Conservation (phyloP, 1,140 invertebrate genomes). For the Stratiolaelaps scimitus region DNA sequence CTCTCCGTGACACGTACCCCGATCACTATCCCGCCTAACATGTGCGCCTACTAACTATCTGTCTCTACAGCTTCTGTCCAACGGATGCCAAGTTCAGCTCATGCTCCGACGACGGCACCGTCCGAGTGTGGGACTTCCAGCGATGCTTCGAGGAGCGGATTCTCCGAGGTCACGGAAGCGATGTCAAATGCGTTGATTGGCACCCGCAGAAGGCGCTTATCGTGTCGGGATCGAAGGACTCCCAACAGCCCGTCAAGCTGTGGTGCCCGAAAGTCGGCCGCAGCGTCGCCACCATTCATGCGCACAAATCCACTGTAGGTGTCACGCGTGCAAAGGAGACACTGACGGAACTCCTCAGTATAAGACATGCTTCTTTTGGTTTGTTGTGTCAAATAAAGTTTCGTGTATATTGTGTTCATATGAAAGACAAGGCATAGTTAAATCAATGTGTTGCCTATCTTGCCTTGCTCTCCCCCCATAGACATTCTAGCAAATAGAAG, state of each 20-base stretch:
- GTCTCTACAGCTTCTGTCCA: slow-evolving; percentile 78
- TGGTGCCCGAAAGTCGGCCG: slow-evolving; percentile 97
- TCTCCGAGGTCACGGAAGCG: slow-evolving; percentile 92
- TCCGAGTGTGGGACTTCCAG: slow-evolving; percentile 97
- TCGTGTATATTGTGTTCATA: not conserved
- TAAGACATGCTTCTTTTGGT: not conserved
- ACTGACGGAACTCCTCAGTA: not conserved
- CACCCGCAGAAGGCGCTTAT: slow-evolving; percentile 93
- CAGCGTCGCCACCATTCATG: slow-evolving; percentile 50
- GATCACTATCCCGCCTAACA: not conserved
- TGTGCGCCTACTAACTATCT: too few species aligned
- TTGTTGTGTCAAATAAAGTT: too few species aligned
- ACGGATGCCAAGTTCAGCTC: slow-evolving; percentile 96
- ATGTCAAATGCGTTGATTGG: slow-evolving; percentile 99
- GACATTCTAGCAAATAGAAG: too few species aligned
- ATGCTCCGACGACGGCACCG: slow-evolving; percentile 96
- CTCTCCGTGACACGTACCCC: not conserved
- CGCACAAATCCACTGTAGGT: slow-evolving; percentile 31
- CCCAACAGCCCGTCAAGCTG: slow-evolving; percentile 97
- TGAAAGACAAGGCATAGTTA: not conserved
- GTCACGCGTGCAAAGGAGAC: not conserved
- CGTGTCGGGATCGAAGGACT: slow-evolving; percentile 97
- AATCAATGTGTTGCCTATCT: slow-evolving; percentile 58
- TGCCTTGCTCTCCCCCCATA: slow-evolving; percentile 12
- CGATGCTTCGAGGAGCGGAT: slow-evolving; percentile 91